These are phyloP conservation scores for Heliconius eleuchia DNA, from an alignment of 1,140 invertebrate genomes.

Conservation along the genomic window DNA sequence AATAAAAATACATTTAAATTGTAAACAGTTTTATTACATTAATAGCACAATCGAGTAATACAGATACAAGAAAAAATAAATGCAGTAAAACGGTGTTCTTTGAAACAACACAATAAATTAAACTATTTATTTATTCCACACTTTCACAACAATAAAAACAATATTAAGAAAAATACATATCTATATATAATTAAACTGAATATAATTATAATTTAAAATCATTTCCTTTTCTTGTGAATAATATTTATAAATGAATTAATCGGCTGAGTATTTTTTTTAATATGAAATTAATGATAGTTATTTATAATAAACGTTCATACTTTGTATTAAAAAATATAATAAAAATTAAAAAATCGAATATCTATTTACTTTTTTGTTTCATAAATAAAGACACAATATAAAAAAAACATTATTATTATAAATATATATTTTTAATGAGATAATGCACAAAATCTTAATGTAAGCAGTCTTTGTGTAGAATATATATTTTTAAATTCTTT, in stretches of 20 bases:
- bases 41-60: conserved; percentile 1
- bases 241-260: too few species aligned
- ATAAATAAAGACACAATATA: too few species aligned
- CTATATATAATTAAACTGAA: too few species aligned
- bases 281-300: too few species aligned
- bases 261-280: too few species aligned
- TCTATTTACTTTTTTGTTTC: neutral
- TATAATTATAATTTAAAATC: too few species aligned
- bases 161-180: too few species aligned
- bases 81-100: neutral
- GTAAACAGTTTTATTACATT: neutral
- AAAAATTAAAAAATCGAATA: too few species aligned
- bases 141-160: neutral
- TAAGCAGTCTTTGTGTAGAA: neutral
- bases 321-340: too few species aligned
- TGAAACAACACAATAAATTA: neutral
- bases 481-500: neutral
- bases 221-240: too few species aligned
- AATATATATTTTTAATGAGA: neutral
- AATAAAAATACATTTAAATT: neutral
- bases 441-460: neutral
- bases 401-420: neutral
- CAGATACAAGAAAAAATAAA: neutral
- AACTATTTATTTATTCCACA: neutral
- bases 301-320: too few species aligned